Evolutionary conservation across 2,113 vertebrate genomes (phyloP).

Genomic region (Mus musculus): DNA sequence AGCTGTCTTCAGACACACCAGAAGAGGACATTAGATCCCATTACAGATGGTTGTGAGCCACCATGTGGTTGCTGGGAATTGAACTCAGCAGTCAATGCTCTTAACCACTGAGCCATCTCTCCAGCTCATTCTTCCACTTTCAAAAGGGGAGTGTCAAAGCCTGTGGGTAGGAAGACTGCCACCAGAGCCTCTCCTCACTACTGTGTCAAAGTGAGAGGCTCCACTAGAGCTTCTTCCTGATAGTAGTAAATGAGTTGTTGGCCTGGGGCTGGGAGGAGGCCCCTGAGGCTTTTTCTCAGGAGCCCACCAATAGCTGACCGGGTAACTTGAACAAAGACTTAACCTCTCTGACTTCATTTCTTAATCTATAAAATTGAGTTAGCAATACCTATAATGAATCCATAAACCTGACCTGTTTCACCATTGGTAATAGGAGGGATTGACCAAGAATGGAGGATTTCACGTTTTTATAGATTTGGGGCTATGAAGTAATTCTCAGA

Average conservation of each 20-base stretch:
- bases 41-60: no score
- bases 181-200: neutral
- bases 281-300: neutral
- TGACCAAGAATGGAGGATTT: neutral
- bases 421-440: accelerated
- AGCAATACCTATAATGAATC: accelerated
- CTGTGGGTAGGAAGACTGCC: neutral
- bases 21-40: no score
- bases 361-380: neutral
- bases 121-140: neutral
- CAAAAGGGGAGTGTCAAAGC: no score
- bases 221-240: neutral
- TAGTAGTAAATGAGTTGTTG: neutral
- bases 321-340: no score
- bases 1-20: no score
- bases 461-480: neutral
- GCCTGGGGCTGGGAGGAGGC: neutral
- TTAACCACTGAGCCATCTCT: no score
- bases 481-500: neutral
- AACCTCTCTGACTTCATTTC: neutral
- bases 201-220: neutral
- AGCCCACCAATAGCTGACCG: no score
- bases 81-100: no score
- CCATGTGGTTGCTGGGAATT: no score
- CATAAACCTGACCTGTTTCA: neutral